Percentiles rank a stretch among this genome's conserved stretches.
Evolutionary conservation across 1,140 invertebrate species (phyloP).

Genomic region (Wasmannia auropunctata): DNA sequence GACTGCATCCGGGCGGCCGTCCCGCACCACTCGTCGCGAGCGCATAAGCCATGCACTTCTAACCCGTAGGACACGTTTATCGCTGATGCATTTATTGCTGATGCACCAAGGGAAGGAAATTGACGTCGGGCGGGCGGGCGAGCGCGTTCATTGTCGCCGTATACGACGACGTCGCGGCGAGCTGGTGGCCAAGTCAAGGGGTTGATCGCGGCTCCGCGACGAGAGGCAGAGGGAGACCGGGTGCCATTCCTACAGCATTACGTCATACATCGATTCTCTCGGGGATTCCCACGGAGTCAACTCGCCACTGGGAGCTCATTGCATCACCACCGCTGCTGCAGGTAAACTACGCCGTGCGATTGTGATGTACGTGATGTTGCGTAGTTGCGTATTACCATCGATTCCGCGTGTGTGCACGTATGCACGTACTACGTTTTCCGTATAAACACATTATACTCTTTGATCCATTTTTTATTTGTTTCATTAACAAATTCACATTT

Average conservation of each 20-base stretch:
- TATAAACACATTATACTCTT: not conserved
- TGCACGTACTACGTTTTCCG: too few relatives aligned
- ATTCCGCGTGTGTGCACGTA: not conserved
- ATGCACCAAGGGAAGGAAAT: slow-evolving; percentile 73
- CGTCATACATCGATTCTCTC: slow-evolving; percentile 76
- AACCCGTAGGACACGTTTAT: slow-evolving; percentile 77
- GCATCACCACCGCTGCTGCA: slow-evolving; percentile 11
- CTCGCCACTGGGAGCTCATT: slow-evolving; percentile 45
- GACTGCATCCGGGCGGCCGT: slow-evolving; percentile 71
- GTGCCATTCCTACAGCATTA: slow-evolving; percentile 70
- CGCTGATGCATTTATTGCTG: slow-evolving; percentile 80
- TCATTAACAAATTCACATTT: not conserved
- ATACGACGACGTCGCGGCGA: slow-evolving; percentile 61
- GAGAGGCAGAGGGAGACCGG: slow-evolving; percentile 42
- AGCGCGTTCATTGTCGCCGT: slow-evolving; percentile 52
- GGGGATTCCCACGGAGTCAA: slow-evolving; percentile 75
- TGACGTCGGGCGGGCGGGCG: slow-evolving; percentile 45
- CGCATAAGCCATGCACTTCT: slow-evolving; percentile 75
- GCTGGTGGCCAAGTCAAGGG: slow-evolving; percentile 62
- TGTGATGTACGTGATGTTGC: not conserved
- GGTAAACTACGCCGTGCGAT: slow-evolving; percentile 54
- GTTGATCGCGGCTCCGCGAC: slow-evolving; percentile 55
- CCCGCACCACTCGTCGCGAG: slow-evolving; percentile 9
- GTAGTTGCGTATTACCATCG: not conserved
- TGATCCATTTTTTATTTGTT: slow-evolving; percentile 4